phyloP scores from a whole-genome alignment of 2,888 invertebrate species.

The Amblyjoppa fuscipennis region DNA sequence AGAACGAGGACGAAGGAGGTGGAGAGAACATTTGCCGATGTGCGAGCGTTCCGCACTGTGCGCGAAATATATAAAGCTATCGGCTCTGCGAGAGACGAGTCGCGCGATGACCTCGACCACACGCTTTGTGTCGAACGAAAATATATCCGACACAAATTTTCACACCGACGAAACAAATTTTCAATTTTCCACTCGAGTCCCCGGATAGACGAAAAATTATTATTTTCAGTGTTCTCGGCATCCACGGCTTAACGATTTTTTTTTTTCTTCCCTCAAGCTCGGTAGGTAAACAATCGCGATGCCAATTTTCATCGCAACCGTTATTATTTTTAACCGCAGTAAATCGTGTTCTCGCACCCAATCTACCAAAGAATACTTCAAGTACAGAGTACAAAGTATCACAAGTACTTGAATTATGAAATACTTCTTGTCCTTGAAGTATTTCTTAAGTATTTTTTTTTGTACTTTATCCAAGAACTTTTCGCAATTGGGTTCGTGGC shows the following conservation, averaged over 20 bases:
- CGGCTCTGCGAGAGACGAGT: background rate
- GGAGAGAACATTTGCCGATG: slow-evolving; percentile 29
- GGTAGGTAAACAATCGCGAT: no score
- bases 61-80: slow-evolving; percentile 3
- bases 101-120: slow-evolving; percentile 30
- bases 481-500: no score
- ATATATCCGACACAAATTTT: background rate
- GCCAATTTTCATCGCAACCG: no score
- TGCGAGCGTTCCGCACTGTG: slow-evolving; percentile 16
- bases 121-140: background rate
- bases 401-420: no score
- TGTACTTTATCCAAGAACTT: no score
- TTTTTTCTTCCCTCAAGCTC: background rate
- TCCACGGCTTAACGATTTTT: background rate
- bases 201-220: background rate
- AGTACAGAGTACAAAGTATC: no score
- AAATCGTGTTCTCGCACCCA: no score
- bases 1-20: slow-evolving; percentile 13
- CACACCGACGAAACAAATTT: background rate
- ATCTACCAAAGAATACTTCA: no score
- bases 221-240: background rate
- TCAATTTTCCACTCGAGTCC: background rate
- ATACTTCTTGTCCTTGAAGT: no score
- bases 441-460: no score
- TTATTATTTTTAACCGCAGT: no score